These are phyloP conservation scores for Lysandra bellargus DNA, from an alignment of 2,888 invertebrate genomes.

Conservation along the genomic window DNA sequence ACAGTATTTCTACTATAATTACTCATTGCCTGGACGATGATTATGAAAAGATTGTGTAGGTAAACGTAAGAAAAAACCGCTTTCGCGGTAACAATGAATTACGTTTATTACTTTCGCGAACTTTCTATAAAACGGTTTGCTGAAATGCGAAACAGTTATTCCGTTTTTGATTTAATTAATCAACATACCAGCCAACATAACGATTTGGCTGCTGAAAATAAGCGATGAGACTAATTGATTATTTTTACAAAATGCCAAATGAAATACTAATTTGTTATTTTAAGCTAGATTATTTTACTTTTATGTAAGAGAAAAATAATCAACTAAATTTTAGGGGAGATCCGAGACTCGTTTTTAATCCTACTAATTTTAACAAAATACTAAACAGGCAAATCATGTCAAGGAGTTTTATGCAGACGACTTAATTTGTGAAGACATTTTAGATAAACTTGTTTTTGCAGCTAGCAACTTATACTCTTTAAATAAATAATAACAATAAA, in stretches of 20 bases:
- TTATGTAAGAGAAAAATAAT: neutral
- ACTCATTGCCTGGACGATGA: neutral
- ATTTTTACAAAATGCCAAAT: neutral
- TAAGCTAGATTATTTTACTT: too few species aligned
- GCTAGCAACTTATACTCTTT: too few species aligned
- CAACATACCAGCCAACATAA: neutral
- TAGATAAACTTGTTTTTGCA: neutral
- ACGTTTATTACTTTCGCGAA: constrained; percentile 37
- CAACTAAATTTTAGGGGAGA: neutral
- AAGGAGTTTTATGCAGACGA: neutral
- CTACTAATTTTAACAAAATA: too few species aligned
- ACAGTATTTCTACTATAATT: too few species aligned
- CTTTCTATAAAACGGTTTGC: constrained; percentile 42
- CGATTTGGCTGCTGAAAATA: neutral
- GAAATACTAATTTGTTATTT: too few species aligned
- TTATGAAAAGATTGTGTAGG: neutral
- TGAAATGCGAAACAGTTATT: constrained; percentile 21
- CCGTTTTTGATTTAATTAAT: constrained; percentile 21
- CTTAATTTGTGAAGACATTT: neutral
- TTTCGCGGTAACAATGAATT: constrained; percentile 38
- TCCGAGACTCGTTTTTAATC: too few species aligned
- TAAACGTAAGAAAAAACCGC: constrained; percentile 32
- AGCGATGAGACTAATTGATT: neutral
- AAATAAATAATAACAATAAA: too few species aligned
- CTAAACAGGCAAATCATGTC: neutral